phyloP scores from a whole-genome alignment of 2,888 invertebrate species.

The Mesochorus sp. region DNA sequence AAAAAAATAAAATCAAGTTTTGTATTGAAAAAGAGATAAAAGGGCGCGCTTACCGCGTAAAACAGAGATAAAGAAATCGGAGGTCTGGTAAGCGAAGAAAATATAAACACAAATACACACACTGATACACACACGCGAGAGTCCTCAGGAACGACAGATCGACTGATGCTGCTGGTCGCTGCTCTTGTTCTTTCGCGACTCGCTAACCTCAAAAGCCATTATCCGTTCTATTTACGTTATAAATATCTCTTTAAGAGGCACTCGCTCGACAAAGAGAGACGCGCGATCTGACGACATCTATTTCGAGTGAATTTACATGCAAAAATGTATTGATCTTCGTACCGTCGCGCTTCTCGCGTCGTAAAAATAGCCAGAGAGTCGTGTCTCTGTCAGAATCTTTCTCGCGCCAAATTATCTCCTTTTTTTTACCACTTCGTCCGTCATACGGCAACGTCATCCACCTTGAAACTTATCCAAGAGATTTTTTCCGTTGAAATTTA shows the following conservation, averaged over 20 bases:
- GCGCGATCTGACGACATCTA: constrained; percentile 64
- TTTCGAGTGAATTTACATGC: constrained; percentile 72
- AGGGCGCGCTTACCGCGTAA: too few species aligned
- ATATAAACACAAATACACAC: constrained; percentile 30
- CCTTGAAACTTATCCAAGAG: constrained; percentile 50
- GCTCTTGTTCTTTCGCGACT: constrained; percentile 62
- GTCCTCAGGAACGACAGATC: constrained; percentile 48
- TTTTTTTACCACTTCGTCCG: too few species aligned
- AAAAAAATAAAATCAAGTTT: too few species aligned
- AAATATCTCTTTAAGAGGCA: constrained; percentile 63
- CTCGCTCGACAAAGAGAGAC: constrained; percentile 14
- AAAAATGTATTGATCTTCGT: constrained; percentile 74
- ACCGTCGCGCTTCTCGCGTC: constrained; percentile 48
- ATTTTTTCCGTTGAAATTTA: background rate
- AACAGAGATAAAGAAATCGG: background rate
- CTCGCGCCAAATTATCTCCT: constrained; percentile 62
- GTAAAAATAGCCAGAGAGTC: constrained; percentile 73
- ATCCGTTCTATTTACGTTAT: constrained; percentile 67
- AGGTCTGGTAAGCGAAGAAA: background rate
- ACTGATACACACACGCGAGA: constrained; percentile 6
- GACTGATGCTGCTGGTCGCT: too few species aligned
- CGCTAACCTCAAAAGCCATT: constrained; percentile 76
- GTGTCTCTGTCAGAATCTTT: constrained; percentile 48
- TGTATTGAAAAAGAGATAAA: too few species aligned
- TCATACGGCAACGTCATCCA: constrained; percentile 29